Base-by-base conservation (phyloP, 2,888 invertebrate genomes). In the Eulithis testata region DNA sequence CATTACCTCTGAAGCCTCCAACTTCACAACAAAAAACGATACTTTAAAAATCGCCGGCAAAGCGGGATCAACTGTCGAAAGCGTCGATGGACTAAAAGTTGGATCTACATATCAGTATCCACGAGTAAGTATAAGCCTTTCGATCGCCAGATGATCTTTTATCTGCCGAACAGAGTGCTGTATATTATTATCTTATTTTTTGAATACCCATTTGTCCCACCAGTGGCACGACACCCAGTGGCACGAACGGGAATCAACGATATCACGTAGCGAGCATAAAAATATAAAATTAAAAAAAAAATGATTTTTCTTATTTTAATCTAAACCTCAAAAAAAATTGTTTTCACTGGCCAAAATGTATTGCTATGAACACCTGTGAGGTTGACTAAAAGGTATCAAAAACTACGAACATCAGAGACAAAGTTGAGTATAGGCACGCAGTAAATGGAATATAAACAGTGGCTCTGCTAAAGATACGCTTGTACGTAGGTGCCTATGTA, bases 41-140 rank as follows among this genome's bases (percentile, higher is more conserved):
- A 60, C 65, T 64, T 55, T n/a, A 40, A 55, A 65, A 72, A 66
- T 65, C 61, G 63, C 54, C 65, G 60, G 59, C 60, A 60, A 67
- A 66, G 64, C 70, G 61, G 68, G 73, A 71, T 70, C 68, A 67
- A 59, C 43, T 40, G 52, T 56, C 60, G 37, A 56, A 52, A 31
- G 55, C 50, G 59, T 57, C 56, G 49, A 60, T 49, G 53, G 52
- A 53, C 49, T 60, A 37, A 60, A 52, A 49, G 43, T 57, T 57
- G 37, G 36, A 60, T 49, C 59, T 21, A 3, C 52, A 47, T 47
- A 47, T 14, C 47, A 14, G 12, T 5, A 47, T 12, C 12, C 12
- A 6, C 7, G 7, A 12, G 45, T 47, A 21, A 2, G 4, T 12
- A n/a, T n/a, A 47, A 47, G 12, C 12, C 4, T 47, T 47, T 12